Conservation (phyloP, 2,888 invertebrate species). For the Willowsia nigromaculata region DNA sequence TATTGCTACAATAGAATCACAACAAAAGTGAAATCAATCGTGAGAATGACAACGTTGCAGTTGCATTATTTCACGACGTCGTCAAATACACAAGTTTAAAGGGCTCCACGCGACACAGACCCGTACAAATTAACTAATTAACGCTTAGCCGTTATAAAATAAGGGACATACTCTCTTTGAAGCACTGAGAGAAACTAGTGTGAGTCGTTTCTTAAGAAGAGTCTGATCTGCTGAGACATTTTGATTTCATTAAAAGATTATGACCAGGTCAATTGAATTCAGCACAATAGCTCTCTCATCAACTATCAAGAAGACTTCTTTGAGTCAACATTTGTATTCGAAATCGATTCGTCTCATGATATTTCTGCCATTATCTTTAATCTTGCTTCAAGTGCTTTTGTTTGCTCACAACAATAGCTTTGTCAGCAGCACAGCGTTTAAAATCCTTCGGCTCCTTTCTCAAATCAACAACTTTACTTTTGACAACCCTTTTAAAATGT, state of each 20-base stretch:
- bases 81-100: no score
- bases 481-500: background rate
- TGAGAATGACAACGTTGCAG: background rate
- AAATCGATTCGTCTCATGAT: background rate
- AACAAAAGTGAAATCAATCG: background rate
- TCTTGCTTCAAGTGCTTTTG: slow-evolving; percentile 15
- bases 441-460: background rate
- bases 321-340: slow-evolving; percentile 40
- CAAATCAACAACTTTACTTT: background rate
- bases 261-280: no score
- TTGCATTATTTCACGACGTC: background rate
- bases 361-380: slow-evolving; percentile 41
- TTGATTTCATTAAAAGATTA: no score
- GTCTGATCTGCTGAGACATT: no score
- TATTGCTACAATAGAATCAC: background rate
- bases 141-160: no score
- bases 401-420: background rate
- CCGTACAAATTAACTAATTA: no score
- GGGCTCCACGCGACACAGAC: no score
- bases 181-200: no score
- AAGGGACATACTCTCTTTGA: no score
- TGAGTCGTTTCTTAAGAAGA: no score
- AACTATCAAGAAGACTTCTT: background rate
- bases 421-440: background rate
- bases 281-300: background rate